Evolutionary conservation across 2,797 vertebrate species (phyloP).

Genomic region (Clarias platycephalus): DNA sequence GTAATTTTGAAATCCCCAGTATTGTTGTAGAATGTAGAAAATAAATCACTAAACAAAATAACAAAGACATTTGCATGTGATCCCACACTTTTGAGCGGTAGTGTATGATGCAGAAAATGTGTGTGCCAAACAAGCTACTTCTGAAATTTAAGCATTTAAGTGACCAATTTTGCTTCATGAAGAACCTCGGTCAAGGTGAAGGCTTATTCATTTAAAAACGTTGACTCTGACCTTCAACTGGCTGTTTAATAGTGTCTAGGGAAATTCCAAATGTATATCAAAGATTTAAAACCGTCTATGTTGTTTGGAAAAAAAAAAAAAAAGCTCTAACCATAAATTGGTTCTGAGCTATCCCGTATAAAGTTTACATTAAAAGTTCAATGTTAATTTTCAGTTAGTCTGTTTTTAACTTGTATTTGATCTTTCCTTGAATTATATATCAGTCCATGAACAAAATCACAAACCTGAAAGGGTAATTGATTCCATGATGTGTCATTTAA

Average conservation of each 20-base stretch:
- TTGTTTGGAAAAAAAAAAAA: too few species aligned
- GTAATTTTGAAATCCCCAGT: too few species aligned
- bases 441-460: neutral
- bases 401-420: neutral
- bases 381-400: neutral
- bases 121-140: too few species aligned
- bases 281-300: neutral
- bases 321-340: neutral
- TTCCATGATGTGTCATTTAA: neutral
- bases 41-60: too few species aligned
- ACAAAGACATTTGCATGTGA: too few species aligned
- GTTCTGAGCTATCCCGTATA: neutral
- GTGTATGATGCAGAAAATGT: too few species aligned
- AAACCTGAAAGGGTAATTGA: neutral
- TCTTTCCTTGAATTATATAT: neutral
- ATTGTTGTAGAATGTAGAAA: too few species aligned
- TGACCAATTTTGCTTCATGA: neutral
- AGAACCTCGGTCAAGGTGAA: neutral
- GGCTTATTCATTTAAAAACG: neutral
- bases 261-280: neutral
- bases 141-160: too few species aligned
- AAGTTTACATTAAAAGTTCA: neutral
- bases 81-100: too few species aligned
- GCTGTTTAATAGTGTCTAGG: neutral
- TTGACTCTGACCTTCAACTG: neutral